phyloP scores from a whole-genome alignment of 2,113 vertebrate genomes.

The Bufo gargarizans region DNA sequence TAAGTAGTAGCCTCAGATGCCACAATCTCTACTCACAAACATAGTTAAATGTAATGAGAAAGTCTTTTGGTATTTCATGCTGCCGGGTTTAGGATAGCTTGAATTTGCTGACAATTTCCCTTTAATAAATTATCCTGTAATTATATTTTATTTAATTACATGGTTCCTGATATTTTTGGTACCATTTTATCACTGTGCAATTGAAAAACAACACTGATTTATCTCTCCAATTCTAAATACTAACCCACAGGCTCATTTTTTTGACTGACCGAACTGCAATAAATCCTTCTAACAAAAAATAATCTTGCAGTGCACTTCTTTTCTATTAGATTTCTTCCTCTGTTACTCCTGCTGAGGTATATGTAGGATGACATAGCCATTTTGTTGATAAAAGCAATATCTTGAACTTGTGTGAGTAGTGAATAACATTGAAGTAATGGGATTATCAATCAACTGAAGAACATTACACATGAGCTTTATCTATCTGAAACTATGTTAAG shows the following conservation, averaged over 20 bases:
- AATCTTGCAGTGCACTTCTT: constrained; percentile 42
- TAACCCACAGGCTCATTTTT: constrained; percentile 20
- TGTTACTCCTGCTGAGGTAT: constrained; percentile 21
- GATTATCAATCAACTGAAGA: not conserved
- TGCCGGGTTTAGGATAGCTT: not conserved
- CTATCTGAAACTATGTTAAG: not conserved
- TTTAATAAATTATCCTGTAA: not conserved
- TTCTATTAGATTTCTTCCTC: not conserved
- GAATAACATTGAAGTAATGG: not conserved
- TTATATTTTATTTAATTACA: constrained; percentile 32
- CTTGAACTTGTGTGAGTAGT: not conserved
- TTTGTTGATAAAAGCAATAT: constrained; percentile 40
- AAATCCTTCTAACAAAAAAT: constrained; percentile 33
- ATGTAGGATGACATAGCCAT: not conserved
- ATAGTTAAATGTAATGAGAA: too few relatives aligned
- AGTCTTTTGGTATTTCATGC: too few relatives aligned
- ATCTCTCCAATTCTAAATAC: constrained; percentile 34
- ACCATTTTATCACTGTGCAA: constrained; percentile 36
- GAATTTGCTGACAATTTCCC: not conserved
- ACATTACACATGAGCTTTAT: not conserved
- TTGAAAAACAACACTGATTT: constrained; percentile 32
- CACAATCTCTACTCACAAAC: too few relatives aligned
- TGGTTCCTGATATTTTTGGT: constrained; percentile 19
- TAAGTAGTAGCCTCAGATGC: too few relatives aligned
- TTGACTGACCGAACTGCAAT: not conserved